A percentile compares a stretch with the other conserved stretches of the same genome.
Evolutionary conservation across 2,797 vertebrate genomes (phyloP).

Genomic region (Spinibarbus caldwelli): DNA sequence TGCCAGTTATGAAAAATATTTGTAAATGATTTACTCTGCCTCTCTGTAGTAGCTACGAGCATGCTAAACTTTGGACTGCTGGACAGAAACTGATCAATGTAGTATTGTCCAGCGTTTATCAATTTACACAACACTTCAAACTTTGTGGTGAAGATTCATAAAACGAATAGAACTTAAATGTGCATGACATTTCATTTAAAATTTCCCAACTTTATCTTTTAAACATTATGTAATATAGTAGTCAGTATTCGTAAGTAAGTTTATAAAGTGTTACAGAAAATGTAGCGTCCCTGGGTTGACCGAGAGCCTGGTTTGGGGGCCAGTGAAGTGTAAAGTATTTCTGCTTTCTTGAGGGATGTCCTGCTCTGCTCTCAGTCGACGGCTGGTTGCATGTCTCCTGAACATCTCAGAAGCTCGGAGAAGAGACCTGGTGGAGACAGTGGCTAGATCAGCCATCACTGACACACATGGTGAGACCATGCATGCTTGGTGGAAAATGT

Average conservation of each 20-base stretch:
- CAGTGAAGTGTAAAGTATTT: background rate
- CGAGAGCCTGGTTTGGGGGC: background rate
- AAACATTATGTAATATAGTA: background rate
- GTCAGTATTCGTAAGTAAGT: background rate
- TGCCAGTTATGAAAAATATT: background rate
- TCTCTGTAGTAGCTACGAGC: background rate
- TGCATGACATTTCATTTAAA: background rate
- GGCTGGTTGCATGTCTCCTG: constrained; percentile 80
- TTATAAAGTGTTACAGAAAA: background rate
- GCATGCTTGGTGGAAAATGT: background rate
- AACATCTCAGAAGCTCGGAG: constrained; percentile 83
- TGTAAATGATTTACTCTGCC: background rate
- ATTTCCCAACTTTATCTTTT: background rate
- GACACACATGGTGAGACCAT: constrained; percentile 67
- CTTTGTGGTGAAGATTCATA: background rate
- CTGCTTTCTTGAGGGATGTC: constrained; percentile 39
- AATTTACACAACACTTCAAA: background rate
- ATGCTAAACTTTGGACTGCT: constrained; percentile 9
- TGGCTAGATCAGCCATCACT: constrained; percentile 79
- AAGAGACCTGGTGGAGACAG: constrained; percentile 78
- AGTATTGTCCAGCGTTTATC: background rate
- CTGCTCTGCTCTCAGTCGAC: constrained; percentile 61
- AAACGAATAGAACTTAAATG: background rate
- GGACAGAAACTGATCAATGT: background rate
- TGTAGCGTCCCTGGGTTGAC: background rate